These are phyloP conservation scores for Ligdia adustata DNA, from an alignment of 2,888 invertebrate species.

Conservation along the genomic window DNA sequence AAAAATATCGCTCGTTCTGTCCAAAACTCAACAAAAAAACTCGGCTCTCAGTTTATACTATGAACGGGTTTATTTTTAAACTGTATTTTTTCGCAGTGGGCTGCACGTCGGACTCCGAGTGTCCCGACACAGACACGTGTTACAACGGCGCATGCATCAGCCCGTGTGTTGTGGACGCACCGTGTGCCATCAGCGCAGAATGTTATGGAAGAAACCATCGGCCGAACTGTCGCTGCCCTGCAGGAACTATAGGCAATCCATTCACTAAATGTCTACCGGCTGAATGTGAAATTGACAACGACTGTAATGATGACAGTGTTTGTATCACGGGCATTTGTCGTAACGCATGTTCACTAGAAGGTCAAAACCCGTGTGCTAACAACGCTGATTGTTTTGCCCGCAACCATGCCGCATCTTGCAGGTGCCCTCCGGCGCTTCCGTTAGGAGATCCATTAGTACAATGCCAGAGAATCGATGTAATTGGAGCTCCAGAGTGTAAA, in stretches of 20 bases:
- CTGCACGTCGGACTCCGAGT: constrained; percentile 92
- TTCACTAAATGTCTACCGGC: constrained; percentile 89
- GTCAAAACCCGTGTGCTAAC: constrained; percentile 89
- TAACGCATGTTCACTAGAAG: constrained; percentile 89
- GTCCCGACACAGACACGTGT: constrained; percentile 91
- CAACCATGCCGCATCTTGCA: constrained; percentile 92
- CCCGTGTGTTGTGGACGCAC: constrained; percentile 91
- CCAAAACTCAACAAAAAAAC: too few species aligned
- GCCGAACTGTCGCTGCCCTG: constrained; percentile 91
- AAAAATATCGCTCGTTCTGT: too few species aligned
- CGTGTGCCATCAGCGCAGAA: constrained; percentile 93
- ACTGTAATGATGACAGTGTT: constrained; percentile 90
- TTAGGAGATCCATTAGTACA: constrained; percentile 91
- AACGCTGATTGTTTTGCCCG: constrained; percentile 92
- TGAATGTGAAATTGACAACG: constrained; percentile 91
- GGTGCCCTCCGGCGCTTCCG: constrained; percentile 91
- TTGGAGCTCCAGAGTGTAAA: constrained; percentile 87
- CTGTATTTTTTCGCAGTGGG: constrained; percentile 84
- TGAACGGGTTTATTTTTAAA: neutral
- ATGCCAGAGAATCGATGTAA: constrained; percentile 84
- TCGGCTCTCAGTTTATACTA: too few species aligned
- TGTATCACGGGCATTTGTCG: constrained; percentile 90
- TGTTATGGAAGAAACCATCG: constrained; percentile 92
- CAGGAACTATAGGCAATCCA: constrained; percentile 91
- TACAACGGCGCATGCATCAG: constrained; percentile 92